These are phyloP conservation scores for Hyperopisus bebe DNA, from an alignment of 2,113 vertebrate species.

Conservation along the genomic window DNA sequence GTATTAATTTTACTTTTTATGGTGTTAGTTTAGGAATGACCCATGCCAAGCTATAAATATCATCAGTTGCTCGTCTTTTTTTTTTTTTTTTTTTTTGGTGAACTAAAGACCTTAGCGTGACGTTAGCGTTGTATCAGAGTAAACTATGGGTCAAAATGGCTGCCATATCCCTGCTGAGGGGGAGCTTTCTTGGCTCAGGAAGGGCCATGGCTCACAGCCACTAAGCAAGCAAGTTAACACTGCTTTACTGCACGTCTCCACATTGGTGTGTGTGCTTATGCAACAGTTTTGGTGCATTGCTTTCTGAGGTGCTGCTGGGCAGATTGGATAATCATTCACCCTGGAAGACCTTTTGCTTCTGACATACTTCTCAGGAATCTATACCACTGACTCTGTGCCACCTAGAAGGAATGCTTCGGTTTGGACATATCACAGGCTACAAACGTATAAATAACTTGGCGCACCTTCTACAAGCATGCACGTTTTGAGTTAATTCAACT, in stretches of 20 bases:
- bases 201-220: conserved; percentile 45
- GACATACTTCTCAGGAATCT: background rate
- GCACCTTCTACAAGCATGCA: background rate
- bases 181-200: background rate
- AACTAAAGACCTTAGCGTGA: conserved; percentile 24
- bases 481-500: background rate
- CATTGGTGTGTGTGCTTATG: background rate
- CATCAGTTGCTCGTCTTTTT: conserved; percentile 32
- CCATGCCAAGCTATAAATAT: conserved; percentile 16
- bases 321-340: background rate
- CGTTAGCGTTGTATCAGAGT: conserved; percentile 24
- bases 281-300: background rate
- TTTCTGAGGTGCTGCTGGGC: background rate
- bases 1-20: background rate
- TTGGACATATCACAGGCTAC: background rate
- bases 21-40: background rate
- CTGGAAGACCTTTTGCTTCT: background rate
- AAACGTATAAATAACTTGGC: background rate
- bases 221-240: conserved; percentile 35
- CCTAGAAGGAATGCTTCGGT: background rate
- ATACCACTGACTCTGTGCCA: background rate
- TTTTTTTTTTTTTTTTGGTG: conserved; percentile 21
- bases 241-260: background rate
- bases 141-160: conserved; percentile 21
- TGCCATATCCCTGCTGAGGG: conserved; percentile 8